Evolutionary conservation across 2,113 vertebrate species (phyloP).

Genomic region (Pampusana beccarii): DNA sequence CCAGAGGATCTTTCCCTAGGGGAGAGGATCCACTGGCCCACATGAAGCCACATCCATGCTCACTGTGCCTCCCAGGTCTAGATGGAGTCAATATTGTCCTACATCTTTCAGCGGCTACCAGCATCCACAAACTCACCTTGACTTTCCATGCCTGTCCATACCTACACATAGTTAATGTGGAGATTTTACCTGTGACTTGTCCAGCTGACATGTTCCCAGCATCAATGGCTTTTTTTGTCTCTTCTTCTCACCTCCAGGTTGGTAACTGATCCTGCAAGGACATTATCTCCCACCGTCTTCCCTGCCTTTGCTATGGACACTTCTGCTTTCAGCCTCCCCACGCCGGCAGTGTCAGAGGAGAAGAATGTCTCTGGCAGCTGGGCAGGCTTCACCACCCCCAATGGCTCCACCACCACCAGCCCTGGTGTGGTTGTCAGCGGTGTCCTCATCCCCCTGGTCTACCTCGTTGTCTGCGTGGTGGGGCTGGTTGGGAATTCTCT

Average conservation of each 20-base stretch:
- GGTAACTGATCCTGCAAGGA: slow-evolving; percentile 38
- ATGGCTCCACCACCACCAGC: slow-evolving; percentile 1
- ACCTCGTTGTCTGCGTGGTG: slow-evolving; percentile 88
- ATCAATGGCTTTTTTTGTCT: not conserved
- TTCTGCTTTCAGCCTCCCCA: slow-evolving; percentile 30
- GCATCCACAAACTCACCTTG: not conserved
- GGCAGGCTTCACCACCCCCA: slow-evolving; percentile 39
- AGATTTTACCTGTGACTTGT: not conserved
- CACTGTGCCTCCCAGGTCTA: not conserved
- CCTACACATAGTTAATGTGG: not conserved
- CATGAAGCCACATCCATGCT: not conserved
- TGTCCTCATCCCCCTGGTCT: slow-evolving; percentile 90
- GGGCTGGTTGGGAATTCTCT: slow-evolving; percentile 91
- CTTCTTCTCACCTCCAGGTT: slow-evolving; percentile 29
- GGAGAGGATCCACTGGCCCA: not conserved
- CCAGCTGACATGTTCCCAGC: not conserved
- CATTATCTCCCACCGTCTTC: not conserved
- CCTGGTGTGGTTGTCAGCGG: slow-evolving; percentile 76
- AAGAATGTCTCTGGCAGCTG: slow-evolving; percentile 67
- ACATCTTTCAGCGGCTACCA: not conserved
- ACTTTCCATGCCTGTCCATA: not conserved
- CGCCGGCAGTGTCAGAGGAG: not conserved
- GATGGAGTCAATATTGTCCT: not conserved
- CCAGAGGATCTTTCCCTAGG: not conserved
- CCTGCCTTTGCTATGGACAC: slow-evolving; percentile 65